These are phyloP conservation scores for Heliconius charithonia DNA, from an alignment of 2,888 invertebrate genomes.

Conservation along the genomic window DNA sequence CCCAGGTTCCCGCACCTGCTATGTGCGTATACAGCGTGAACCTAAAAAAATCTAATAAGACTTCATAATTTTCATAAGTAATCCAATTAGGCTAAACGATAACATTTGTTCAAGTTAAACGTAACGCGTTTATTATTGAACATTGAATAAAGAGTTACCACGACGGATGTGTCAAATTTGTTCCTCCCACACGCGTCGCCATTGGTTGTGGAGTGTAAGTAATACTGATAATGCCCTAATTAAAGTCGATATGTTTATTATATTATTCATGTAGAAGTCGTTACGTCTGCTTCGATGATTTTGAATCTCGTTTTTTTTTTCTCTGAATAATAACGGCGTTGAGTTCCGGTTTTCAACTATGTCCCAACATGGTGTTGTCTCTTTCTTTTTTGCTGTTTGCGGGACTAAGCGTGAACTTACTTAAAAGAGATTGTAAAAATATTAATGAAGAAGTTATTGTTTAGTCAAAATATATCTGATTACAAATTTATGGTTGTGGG, in stretches of 20 bases:
- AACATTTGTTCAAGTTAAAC: constrained; percentile 4
- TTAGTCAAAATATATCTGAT: too few species aligned
- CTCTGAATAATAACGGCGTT: not conserved
- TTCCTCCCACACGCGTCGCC: constrained; percentile 54
- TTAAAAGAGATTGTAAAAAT: too few species aligned
- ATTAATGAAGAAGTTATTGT: too few species aligned
- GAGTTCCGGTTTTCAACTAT: not conserved
- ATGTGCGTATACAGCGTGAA: too few species aligned
- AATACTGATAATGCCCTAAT: constrained; percentile 31
- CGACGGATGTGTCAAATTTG: constrained; percentile 74
- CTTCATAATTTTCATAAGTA: not conserved
- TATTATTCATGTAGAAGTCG: not conserved
- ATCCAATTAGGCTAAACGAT: not conserved
- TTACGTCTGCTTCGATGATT: not conserved
- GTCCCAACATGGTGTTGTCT: not conserved
- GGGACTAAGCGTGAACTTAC: too few species aligned
- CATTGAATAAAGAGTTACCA: constrained; percentile 50
- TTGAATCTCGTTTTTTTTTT: not conserved
- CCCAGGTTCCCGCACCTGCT: too few species aligned
- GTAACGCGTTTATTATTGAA: constrained; percentile 31
- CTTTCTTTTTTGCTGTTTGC: too few species aligned
- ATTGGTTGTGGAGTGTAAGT: constrained; percentile 31
- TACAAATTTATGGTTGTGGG: too few species aligned
- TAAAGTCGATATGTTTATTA: constrained; percentile 21
- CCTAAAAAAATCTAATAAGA: not conserved